Conservation (phyloP, 2,113 vertebrate species). For the Ursus arctos region DNA sequence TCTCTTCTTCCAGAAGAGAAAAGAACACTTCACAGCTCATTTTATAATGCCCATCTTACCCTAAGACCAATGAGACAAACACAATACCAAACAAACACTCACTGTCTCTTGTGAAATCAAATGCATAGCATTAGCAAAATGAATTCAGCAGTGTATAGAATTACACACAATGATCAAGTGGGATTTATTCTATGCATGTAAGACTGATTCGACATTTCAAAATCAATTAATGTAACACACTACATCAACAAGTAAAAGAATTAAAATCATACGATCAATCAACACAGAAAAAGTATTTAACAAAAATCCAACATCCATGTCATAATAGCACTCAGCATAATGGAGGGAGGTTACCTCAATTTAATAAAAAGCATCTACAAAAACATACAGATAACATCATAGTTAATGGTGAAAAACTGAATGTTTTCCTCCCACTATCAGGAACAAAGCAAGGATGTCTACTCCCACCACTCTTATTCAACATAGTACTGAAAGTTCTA, state of each 20-base stretch:
- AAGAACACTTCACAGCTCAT: background rate
- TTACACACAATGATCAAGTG: background rate
- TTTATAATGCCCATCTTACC: background rate
- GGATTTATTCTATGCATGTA: background rate
- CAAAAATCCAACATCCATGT: background rate
- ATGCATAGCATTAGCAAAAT: background rate
- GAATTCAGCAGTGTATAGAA: background rate
- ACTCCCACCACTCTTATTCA: background rate
- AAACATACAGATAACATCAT: background rate
- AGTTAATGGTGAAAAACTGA: background rate
- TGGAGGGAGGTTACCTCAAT: background rate
- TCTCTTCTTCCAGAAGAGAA: background rate
- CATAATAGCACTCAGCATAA: background rate
- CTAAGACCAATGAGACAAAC: background rate
- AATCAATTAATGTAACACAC: background rate
- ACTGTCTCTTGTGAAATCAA: background rate
- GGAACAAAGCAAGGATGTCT: background rate
- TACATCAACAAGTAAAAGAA: background rate
- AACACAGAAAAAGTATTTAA: background rate
- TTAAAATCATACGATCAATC: background rate
- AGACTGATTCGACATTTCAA: background rate
- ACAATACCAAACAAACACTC: background rate
- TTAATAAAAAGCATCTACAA: background rate
- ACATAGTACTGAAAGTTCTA: background rate
- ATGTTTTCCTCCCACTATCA: background rate